A percentile compares a stretch with the other conserved stretches of the same genome.
These are phyloP conservation scores for Brotula barbata DNA, from an alignment of 2,797 vertebrate genomes.

Conservation along the genomic window DNA sequence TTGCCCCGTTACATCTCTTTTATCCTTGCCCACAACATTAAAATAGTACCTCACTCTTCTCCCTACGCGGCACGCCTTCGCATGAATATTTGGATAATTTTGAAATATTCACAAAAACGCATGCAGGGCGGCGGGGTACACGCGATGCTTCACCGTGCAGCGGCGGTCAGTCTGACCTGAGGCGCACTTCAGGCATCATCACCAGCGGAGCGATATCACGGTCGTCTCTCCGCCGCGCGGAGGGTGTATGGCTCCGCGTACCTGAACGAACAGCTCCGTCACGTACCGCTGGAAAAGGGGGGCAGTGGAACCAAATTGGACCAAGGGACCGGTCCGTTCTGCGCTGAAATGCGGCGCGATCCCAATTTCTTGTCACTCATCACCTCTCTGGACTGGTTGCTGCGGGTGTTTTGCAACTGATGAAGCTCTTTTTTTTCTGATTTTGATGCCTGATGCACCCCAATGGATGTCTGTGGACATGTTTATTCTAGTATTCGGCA, in stretches of 20 bases:
- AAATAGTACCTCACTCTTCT: slow-evolving; percentile 72
- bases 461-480: slow-evolving; percentile 62
- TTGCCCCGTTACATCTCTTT: slow-evolving; percentile 79
- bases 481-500: slow-evolving; percentile 61
- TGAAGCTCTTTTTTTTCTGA: slow-evolving; percentile 36
- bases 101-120: neutral
- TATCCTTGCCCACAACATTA: slow-evolving; percentile 76
- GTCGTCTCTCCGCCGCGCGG: slow-evolving; percentile 45
- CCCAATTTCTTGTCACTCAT: slow-evolving; percentile 1
- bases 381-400: slow-evolving; percentile 28
- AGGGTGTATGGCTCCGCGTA: slow-evolving; percentile 65
- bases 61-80: no score
- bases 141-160: slow-evolving; percentile 28
- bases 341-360: slow-evolving; percentile 54
- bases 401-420: slow-evolving; percentile 58
- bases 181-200: slow-evolving; percentile 57
- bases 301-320: slow-evolving; percentile 51
- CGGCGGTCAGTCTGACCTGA: slow-evolving; percentile 29
- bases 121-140: neutral
- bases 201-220: slow-evolving; percentile 76
- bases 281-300: slow-evolving; percentile 45
- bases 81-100: no score
- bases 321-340: slow-evolving; percentile 28
- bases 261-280: slow-evolving; percentile 56
- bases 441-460: slow-evolving; percentile 44